Percentiles rank a stretch among this genome's conserved stretches.
These are phyloP conservation scores for Xiphophorus couchianus DNA, from an alignment of 2,113 vertebrate species.

Conservation along the genomic window DNA sequence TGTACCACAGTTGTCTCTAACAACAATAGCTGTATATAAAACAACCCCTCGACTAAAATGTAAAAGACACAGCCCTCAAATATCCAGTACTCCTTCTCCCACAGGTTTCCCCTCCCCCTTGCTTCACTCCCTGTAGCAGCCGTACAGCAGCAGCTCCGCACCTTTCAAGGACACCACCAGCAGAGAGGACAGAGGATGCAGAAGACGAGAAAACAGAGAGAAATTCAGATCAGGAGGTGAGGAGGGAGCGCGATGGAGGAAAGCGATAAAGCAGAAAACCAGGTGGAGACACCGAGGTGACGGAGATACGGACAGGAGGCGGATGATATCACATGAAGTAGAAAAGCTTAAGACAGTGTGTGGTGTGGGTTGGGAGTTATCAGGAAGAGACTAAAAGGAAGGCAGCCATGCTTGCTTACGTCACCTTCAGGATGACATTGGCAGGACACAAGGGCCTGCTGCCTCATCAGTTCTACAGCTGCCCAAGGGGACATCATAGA, in stretches of 20 bases:
- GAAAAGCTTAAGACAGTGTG: constrained; percentile 22
- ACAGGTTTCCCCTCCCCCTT: constrained; percentile 62
- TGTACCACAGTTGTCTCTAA: constrained; percentile 11
- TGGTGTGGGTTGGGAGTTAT: constrained; percentile 50
- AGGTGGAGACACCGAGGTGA: constrained; percentile 27
- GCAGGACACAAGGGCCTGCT: constrained; percentile 79
- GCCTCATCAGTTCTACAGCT: constrained; percentile 79
- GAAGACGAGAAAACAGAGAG: constrained; percentile 9
- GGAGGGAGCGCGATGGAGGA: constrained; percentile 11
- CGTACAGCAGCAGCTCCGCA: constrained; percentile 62
- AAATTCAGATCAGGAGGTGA: constrained; percentile 21
- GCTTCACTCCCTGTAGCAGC: constrained; percentile 54
- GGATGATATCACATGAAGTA: constrained; percentile 31
- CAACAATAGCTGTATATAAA: constrained; percentile 22
- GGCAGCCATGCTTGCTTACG: constrained; percentile 65
- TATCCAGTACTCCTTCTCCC: constrained; percentile 50
- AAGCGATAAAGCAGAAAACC: constrained; percentile 13
- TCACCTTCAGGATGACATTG: constrained; percentile 81
- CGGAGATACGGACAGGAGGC: constrained; percentile 3
- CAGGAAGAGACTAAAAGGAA: constrained; percentile 31
- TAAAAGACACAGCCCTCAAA: constrained; percentile 37
- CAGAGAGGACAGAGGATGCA: constrained; percentile 42
- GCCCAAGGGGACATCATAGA: constrained; percentile 73
- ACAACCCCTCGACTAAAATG: constrained; percentile 15
- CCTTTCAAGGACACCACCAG: constrained; percentile 75